Percentiles rank a stretch among this genome's conserved stretches.
Conservation (phyloP, 1,140 invertebrate species). For the Drosophila ficusphila region DNA sequence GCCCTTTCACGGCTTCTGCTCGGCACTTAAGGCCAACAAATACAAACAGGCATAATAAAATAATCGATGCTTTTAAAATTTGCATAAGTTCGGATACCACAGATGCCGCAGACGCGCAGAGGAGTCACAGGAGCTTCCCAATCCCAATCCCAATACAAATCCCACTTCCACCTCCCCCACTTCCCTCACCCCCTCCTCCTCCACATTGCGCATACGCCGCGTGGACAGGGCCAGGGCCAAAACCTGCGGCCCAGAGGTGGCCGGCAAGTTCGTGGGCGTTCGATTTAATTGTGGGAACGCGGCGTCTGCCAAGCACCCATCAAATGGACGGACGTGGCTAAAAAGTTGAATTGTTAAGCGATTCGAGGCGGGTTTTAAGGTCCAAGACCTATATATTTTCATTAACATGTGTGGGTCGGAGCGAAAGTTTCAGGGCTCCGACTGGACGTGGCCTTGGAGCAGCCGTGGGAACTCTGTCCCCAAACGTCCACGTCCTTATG, state of each 20-base stretch:
- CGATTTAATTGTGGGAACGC: conserved; percentile 72
- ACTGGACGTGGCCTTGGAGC: conserved; percentile 55
- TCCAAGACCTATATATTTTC: conserved; percentile 48
- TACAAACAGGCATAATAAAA: conserved; percentile 52
- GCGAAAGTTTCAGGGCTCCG: conserved; percentile 36
- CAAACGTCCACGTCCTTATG: conserved; percentile 43
- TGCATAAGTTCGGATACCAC: conserved; percentile 59
- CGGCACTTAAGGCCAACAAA: conserved; percentile 26
- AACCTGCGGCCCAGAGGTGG: conserved; percentile 19
- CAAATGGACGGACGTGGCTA: conserved; percentile 30
- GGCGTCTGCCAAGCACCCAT: conserved; percentile 47
- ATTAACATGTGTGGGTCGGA: conserved; percentile 52
- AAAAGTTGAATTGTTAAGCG: conserved; percentile 57
- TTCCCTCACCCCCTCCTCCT: too few relatives aligned
- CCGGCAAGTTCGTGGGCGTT: conserved; percentile 34
- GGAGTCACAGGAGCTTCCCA: conserved; percentile 21
- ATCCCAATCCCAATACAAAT: conserved; percentile 26
- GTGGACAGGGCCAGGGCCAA: conserved; percentile 8
- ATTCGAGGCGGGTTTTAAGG: conserved; percentile 18
- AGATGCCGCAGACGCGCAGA: conserved; percentile 51
- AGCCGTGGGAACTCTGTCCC: conserved; percentile 58
- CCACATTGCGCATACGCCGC: conserved; percentile 54
- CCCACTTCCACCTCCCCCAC: too few relatives aligned
- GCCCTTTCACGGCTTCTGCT: background rate
- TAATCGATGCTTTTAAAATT: conserved; percentile 71